Percentiles rank a stretch among this genome's conserved stretches.
Evolutionary conservation across 2,113 vertebrate species (phyloP).

Genomic region (Psilopogon haemacephalus): DNA sequence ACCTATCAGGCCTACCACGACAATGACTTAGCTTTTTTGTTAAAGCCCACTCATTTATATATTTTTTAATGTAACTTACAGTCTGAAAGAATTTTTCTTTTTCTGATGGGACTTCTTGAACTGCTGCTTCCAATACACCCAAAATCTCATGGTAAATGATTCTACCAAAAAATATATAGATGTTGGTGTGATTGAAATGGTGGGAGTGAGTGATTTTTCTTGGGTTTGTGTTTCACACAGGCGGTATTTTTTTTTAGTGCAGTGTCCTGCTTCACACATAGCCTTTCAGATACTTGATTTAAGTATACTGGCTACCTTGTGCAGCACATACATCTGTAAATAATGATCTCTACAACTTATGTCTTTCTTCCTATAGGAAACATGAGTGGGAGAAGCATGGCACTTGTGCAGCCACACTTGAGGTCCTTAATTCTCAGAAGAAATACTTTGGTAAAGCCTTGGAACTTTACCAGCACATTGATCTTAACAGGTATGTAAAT

Average conservation of each 20-base stretch:
- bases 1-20: no score
- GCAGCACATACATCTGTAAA: neutral
- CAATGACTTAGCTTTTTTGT: neutral
- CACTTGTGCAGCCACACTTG: constrained; percentile 76
- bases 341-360: neutral
- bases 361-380: constrained; percentile 59
- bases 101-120: neutral
- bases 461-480: constrained; percentile 64
- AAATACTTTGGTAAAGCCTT: constrained; percentile 79
- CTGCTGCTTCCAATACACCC: neutral
- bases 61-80: neutral
- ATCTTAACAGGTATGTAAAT: constrained; percentile 71
- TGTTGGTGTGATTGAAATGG: neutral
- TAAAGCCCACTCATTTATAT: neutral
- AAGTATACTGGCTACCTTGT: neutral
- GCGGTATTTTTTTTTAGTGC: neutral
- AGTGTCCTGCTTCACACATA: neutral
- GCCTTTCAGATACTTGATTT: neutral
- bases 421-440: constrained; percentile 69
- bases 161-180: neutral
- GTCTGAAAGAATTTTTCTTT: neutral
- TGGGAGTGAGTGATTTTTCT: neutral
- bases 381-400: constrained; percentile 84
- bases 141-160: neutral
- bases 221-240: neutral